Base-by-base conservation (phyloP, 2,113 vertebrate genomes). In the Lutjanus erythropterus region DNA sequence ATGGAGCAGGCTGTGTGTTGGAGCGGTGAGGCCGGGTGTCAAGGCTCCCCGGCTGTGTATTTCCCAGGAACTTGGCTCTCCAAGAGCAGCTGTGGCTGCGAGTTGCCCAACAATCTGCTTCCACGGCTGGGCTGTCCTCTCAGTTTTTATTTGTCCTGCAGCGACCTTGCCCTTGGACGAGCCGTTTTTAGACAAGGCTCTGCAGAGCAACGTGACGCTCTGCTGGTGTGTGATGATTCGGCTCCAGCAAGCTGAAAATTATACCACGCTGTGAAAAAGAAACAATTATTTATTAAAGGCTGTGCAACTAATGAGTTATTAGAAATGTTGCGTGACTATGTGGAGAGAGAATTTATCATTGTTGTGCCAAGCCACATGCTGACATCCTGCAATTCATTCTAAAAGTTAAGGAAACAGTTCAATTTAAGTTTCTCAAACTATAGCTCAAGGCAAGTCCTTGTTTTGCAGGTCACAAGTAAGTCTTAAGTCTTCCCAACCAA, bases 101-200 rank as follows among this genome's bases (percentile, higher is more conserved):
- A 84, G 70, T 89, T 87, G 86, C 83, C 67, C 77, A 71, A 52
- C 56, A 61, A 6, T 27, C 77, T 42, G 21, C 42, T 14, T 55
- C 64, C 55, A 64, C 37, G 9, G 7, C 62, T 8, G 7, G n/a
- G 79, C 60, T 41, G 11, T 33, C 50, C 50, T 61, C 50, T 89
- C 65, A 71, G 82, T 90, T 91, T 92, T 87, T 94, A 80, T 93
- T 94, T 71, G 95, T 93, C 92, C 89, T 93, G 92, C 86, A 37
- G 77, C 49, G 91, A 94, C 94, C 93, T 95, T 94, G 93, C 75
- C 94, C 94, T 95, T 94, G 92, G 72, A 64, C 3, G 27, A 50
- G 84, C 59, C 59, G 59, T 83, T 94, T 94, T 89, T 93, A 94
- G 81, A 78, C 58, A 23, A 73, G 81, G 61, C 67, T 84, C 72